A percentile compares a stretch with the other conserved stretches of the same genome.
These are phyloP conservation scores for Scolopax bukidnonensis DNA, from an alignment of 2,797 vertebrate species.

Conservation along the genomic window DNA sequence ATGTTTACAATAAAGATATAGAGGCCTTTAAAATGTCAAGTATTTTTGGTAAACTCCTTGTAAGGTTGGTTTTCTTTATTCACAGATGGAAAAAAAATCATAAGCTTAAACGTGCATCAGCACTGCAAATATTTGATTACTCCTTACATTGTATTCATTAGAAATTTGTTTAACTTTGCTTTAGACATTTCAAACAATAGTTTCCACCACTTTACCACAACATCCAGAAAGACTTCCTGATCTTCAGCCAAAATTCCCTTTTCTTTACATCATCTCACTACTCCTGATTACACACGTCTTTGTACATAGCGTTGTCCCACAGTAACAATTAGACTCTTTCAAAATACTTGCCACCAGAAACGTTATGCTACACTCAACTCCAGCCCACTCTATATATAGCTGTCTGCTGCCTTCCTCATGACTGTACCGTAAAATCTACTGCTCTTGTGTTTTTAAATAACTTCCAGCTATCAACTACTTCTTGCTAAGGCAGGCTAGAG, in stretches of 20 bases:
- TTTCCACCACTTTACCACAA: background rate
- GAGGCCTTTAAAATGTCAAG: constrained; percentile 7
- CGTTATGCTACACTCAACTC: background rate
- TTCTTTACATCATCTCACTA: background rate
- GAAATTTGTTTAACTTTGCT: constrained; percentile 33
- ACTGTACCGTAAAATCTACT: background rate
- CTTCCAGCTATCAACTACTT: background rate
- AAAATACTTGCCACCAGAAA: background rate
- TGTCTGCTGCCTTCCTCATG: background rate
- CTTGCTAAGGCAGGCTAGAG: background rate
- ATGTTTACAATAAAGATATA: background rate
- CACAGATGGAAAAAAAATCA: background rate
- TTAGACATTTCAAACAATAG: constrained; percentile 39
- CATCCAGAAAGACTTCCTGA: background rate
- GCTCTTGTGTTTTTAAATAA: background rate
- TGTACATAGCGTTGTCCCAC: background rate
- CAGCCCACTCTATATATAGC: accelerated
- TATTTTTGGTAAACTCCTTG: background rate
- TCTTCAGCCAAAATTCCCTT: constrained; percentile 10
- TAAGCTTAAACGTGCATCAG: background rate
- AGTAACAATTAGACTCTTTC: background rate
- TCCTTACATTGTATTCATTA: background rate
- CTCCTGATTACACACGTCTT: background rate
- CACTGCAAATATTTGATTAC: background rate
- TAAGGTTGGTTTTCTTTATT: background rate